phyloP scores from a whole-genome alignment of 2,113 vertebrate genomes.

The Odocoileus virginianus region DNA sequence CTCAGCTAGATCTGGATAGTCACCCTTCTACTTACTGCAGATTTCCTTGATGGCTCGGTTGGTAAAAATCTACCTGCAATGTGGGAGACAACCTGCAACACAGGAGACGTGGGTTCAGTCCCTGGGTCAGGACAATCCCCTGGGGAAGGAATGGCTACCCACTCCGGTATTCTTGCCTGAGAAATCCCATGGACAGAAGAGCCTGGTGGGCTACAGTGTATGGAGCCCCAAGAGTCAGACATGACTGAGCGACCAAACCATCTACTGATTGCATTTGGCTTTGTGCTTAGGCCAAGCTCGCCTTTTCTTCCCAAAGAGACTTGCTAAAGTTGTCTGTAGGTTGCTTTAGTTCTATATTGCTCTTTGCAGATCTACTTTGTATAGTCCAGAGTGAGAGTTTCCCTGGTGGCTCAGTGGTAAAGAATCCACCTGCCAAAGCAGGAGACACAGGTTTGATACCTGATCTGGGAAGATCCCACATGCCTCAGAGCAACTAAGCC shows the following conservation, averaged over 20 bases:
- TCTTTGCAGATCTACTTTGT: neutral
- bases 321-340: neutral
- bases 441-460: neutral
- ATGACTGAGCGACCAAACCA: neutral
- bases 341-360: neutral
- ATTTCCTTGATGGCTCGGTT: neutral
- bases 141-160: neutral
- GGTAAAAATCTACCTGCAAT: neutral
- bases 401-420: neutral
- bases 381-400: neutral
- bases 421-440: neutral
- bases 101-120: neutral
- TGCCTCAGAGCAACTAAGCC: fast-evolving
- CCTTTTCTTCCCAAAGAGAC: neutral
- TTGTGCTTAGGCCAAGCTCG: neutral
- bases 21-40: neutral
- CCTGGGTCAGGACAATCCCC: neutral
- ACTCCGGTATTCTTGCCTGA: neutral
- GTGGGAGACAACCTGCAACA: neutral
- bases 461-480: neutral
- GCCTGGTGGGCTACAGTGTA: neutral
- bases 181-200: neutral
- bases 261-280: neutral
- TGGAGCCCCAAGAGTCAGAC: neutral
- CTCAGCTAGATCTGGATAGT: neutral